Conservation (phyloP, 2,888 invertebrate species). For the Pycnomerus fuliginosus region DNA sequence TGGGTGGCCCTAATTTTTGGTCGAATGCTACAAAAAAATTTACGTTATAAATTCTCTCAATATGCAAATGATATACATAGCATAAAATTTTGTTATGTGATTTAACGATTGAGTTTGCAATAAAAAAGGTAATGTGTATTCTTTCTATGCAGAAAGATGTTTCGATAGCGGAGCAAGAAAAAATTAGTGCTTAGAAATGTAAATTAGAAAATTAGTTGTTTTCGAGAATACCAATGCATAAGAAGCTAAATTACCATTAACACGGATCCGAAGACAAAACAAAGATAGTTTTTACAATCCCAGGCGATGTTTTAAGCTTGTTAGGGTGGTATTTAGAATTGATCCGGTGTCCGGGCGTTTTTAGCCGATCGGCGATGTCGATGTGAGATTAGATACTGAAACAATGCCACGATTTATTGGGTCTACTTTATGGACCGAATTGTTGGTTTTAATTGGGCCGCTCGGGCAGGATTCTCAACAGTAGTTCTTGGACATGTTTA, state of each 20-base stretch:
- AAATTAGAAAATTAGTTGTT: too few relatives aligned
- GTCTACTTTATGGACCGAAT: slow-evolving; percentile 47
- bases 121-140: too few relatives aligned
- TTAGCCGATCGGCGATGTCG: slow-evolving; percentile 49
- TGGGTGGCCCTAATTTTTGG: too few relatives aligned
- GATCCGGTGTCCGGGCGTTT: slow-evolving; percentile 46
- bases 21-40: too few relatives aligned
- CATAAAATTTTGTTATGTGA: too few relatives aligned
- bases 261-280: slow-evolving; percentile 31
- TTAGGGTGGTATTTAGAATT: slow-evolving; percentile 49
- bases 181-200: too few relatives aligned
- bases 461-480: slow-evolving; percentile 28
- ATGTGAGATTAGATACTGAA: slow-evolving; percentile 51
- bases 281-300: slow-evolving; percentile 18
- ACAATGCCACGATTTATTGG: slow-evolving; percentile 52
- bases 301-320: slow-evolving; percentile 42
- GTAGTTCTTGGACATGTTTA: slow-evolving; percentile 32
- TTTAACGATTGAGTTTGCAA: too few relatives aligned
- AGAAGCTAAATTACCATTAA: slow-evolving; percentile 35
- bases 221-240: too few relatives aligned
- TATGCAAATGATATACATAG: too few relatives aligned
- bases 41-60: too few relatives aligned
- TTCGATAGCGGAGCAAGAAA: too few relatives aligned
- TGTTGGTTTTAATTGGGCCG: slow-evolving; percentile 45
- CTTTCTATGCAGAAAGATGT: too few relatives aligned